Percentiles rank a stretch among this genome's conserved stretches.
These are phyloP conservation scores for Bostrychus sinensis DNA, from an alignment of 2,113 vertebrate genomes.

Conservation along the genomic window DNA sequence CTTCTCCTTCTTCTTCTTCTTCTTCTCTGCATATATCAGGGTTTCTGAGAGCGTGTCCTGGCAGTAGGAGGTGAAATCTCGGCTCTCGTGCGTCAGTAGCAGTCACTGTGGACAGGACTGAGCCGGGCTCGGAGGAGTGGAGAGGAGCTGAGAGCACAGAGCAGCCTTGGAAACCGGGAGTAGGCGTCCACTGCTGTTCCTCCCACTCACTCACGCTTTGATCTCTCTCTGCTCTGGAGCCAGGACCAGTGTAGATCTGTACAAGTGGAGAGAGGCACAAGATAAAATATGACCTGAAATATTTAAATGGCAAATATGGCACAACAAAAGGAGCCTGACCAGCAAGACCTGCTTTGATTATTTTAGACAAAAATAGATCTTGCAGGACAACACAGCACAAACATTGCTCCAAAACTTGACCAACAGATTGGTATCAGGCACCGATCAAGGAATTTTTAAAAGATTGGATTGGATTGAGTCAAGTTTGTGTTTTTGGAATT, in stretches of 20 bases:
- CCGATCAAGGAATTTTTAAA: too few species aligned
- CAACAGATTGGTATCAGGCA: too few species aligned
- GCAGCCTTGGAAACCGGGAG: slow-evolving; percentile 67
- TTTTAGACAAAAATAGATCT: too few species aligned
- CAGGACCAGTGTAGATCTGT: background rate
- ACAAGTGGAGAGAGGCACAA: too few species aligned
- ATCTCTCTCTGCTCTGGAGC: slow-evolving; percentile 25
- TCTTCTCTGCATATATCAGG: slow-evolving; percentile 17
- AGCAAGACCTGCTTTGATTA: too few species aligned
- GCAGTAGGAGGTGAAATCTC: slow-evolving; percentile 52
- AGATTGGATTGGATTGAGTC: too few species aligned
- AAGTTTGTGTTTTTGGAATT: too few species aligned
- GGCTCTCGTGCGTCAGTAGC: slow-evolving; percentile 35
- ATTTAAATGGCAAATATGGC: too few species aligned
- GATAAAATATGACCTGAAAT: too few species aligned
- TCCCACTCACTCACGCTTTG: slow-evolving; percentile 56
- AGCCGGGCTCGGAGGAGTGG: slow-evolving; percentile 23
- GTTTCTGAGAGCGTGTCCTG: slow-evolving; percentile 10
- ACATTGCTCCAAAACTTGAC: too few species aligned
- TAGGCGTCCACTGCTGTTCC: slow-evolving; percentile 60
- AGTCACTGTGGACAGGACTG: background rate
- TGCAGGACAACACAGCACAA: too few species aligned
- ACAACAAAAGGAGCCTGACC: too few species aligned
- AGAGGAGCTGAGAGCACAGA: slow-evolving; percentile 41
- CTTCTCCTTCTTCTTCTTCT: slow-evolving; percentile 2